Conservation (phyloP, 2,113 vertebrate genomes). For the Rhinogobius similis region DNA sequence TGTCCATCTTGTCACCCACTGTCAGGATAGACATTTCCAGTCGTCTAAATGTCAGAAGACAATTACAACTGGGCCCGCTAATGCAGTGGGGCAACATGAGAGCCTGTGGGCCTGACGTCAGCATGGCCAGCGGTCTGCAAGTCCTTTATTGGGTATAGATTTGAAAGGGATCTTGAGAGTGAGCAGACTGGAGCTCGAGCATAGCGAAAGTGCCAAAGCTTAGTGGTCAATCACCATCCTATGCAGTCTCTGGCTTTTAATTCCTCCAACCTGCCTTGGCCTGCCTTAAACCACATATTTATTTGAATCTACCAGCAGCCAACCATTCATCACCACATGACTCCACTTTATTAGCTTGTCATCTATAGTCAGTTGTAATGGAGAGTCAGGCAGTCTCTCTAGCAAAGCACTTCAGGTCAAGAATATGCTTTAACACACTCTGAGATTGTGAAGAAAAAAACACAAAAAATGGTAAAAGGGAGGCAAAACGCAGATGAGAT, state of each 20-base stretch:
- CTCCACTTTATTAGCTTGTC: conserved; percentile 57
- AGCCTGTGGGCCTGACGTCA: conserved; percentile 24
- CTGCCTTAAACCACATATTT: conserved; percentile 50
- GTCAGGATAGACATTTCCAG: conserved; percentile 68
- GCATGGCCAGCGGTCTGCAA: conserved; percentile 11
- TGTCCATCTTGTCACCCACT: conserved; percentile 47
- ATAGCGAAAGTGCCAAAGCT: conserved; percentile 38
- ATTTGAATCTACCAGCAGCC: conserved; percentile 43
- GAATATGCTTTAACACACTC: conserved; percentile 8
- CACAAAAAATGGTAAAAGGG: conserved; percentile 20
- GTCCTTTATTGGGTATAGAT: conserved; percentile 25
- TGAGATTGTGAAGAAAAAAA: conserved; percentile 52
- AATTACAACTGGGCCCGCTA: conserved; percentile 47
- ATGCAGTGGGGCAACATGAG: conserved; percentile 41
- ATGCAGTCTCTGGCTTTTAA: conserved; percentile 38
- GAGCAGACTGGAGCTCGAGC: conserved; percentile 11
- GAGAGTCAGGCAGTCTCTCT: conserved; percentile 6
- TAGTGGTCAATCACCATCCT: conserved; percentile 36
- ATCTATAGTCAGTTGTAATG: conserved; percentile 29
- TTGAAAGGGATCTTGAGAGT: conserved; percentile 18
- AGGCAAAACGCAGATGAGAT: conserved; percentile 43
- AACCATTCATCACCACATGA: conserved; percentile 46
- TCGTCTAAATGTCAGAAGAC: conserved; percentile 63
- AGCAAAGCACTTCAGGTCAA: conserved; percentile 11
- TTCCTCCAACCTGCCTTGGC: conserved; percentile 27